Base-by-base conservation (phyloP, 2,113 vertebrate species). In the Speoplatyrhinus poulsoni region DNA sequence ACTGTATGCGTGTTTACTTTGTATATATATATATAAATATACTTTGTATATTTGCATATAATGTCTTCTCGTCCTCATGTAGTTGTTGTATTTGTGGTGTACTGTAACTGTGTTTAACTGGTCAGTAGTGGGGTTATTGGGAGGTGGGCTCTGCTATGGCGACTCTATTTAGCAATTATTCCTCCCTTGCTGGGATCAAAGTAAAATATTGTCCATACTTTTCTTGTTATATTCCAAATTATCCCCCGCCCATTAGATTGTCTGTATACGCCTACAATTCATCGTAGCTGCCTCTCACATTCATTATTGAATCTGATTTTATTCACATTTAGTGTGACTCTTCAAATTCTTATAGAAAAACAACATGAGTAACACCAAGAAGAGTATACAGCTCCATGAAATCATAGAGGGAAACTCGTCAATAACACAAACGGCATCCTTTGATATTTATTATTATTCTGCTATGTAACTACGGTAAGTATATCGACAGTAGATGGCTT, bases 251-350 rank as follows among this genome's bases (percentile, higher is more conserved):
- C 69, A 69, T 56, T 62, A 68, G 70, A 54, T 6, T 57, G 32
- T 64, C 19, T 59, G 56, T 71, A 41, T 4, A 62, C n/a, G 64
- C 62, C 69, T 68, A 41, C 72, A 83, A 76, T 59, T 60, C 64
- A 54, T 82, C 79, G 60, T 70, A 55, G 64, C 10, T 73, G 54
- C 26, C 16, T 36, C 67, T 66, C 64, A 60, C 5, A 47, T 60
- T 69, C 66, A 67, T 64, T 76, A 73, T 80, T 82, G 75, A 79
- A 73, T 84, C 73, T 64, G 53, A 77, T 70, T 67, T 56, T 76
- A 82, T 79, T 72, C 82, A 47, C 48, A 62, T 67, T 48, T 26
- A 66, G 64, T 72, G 67, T 80, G 61, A 26, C 2, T 26, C 26
- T 26, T 26, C 26, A 26, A 2, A 26, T 26, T 68, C 46, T 74